Evolutionary conservation across 2,888 invertebrate genomes (phyloP), one percentile per base, ranked within the genome.

Genomic region (Dioctria linearis): DNA sequence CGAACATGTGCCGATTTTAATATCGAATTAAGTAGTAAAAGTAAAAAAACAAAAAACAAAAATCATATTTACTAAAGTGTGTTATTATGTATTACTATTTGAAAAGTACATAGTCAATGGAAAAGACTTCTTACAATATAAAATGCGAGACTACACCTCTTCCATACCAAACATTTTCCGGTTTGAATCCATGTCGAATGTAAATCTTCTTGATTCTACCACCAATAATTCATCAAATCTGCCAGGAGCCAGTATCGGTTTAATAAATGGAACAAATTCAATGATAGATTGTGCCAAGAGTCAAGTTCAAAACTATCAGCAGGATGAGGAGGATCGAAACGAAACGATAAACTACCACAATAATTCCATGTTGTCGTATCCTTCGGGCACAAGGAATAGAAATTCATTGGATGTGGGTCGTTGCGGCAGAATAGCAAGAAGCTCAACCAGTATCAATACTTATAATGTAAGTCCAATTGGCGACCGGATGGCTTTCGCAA

Each of bases 141-240:
- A 42, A 80, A 88, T 88, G 88, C 86, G 86, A 83, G 87, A 88
- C 85, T 87, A 87, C 86, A 86, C 86, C 8, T 84, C 25, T 25
- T 25, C 86, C 75, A 86, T 87, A 83, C 87, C 88, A 80, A 88
- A 87, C 86, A 88, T 88, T 46, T 88, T 88, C 84, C 87, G 87
- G 78, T 87, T 86, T 80, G 81, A 80, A 80, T 84, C 81, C 78
- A 86, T 86, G 67, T 87, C 87, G 78, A 85, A 61, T 61, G 75
- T 75, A 59, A 75, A 75, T 75, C 75, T 75, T 5, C 75, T 75
- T 13, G 43, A 75, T 57, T 75, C 75, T 25, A 51, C 25, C 25
- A 25, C 25, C 25, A 25, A 25, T 51, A 75, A 61, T 61, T 46
- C 59, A 75, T 75, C 75, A 75, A 75, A 61, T 37, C 39, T 57